These are phyloP conservation scores for Botia almorhae DNA, from an alignment of 2,797 vertebrate species.

Conservation along the genomic window DNA sequence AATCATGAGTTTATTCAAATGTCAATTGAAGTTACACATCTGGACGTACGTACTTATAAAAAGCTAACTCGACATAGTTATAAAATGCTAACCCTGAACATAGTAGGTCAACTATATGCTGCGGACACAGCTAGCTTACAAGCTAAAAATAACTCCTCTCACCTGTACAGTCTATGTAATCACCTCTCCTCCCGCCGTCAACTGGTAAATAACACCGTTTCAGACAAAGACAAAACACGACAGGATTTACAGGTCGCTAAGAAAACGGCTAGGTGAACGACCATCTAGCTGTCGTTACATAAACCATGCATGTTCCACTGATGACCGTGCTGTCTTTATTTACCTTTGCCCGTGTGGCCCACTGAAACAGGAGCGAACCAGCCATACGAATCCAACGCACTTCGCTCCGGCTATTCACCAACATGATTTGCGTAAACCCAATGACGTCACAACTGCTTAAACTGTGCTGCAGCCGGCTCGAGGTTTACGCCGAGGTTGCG, in stretches of 20 bases:
- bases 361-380: slow-evolving; percentile 61
- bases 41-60: no score
- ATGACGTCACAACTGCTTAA: not conserved
- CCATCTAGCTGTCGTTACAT: not conserved
- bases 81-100: slow-evolving; percentile 20
- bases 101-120: slow-evolving; percentile 59
- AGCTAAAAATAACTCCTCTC: slow-evolving; percentile 39
- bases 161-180: slow-evolving; percentile 37
- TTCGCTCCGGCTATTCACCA: slow-evolving; percentile 50
- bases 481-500: slow-evolving; percentile 42
- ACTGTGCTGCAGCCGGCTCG: not conserved
- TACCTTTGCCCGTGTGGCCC: slow-evolving; percentile 71
- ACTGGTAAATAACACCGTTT: slow-evolving; percentile 15
- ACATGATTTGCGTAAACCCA: slow-evolving; percentile 13
- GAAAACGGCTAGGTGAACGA: slow-evolving; percentile 7
- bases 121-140: slow-evolving; percentile 31
- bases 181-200: slow-evolving; percentile 10
- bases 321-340: slow-evolving; percentile 45
- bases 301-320: slow-evolving; percentile 7
- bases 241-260: not conserved
- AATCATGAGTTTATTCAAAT: not conserved
- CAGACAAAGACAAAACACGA: not conserved
- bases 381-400: slow-evolving; percentile 38
- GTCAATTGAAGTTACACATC: slow-evolving; percentile 9
- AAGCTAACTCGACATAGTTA: no score